Conservation (phyloP, 2,113 vertebrate species). For the Reinhardtius hippoglossoides region DNA sequence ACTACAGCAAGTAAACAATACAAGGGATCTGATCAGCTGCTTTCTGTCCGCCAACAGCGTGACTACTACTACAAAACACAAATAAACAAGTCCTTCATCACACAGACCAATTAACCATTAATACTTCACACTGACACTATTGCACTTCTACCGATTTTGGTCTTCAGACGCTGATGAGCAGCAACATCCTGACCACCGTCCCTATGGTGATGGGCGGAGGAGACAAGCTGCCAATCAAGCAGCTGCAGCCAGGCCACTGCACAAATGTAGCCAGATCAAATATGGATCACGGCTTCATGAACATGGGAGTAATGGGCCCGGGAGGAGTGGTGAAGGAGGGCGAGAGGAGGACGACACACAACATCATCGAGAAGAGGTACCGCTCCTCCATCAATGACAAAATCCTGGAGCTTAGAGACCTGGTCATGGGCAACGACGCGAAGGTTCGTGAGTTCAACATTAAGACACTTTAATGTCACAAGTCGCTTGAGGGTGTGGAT, state of each 20-base stretch:
- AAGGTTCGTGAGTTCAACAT: constrained; percentile 80
- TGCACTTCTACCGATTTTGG: neutral
- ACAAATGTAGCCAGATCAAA: constrained; percentile 79
- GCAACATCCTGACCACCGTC: constrained; percentile 96
- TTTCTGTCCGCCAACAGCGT: too few relatives aligned
- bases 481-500: neutral
- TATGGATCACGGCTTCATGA: constrained; percentile 73
- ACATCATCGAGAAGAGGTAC: constrained; percentile 99
- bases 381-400: constrained; percentile 98
- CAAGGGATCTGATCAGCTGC: too few relatives aligned
- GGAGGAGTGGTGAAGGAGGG: constrained; percentile 91
- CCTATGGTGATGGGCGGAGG: constrained; percentile 95
- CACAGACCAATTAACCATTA: neutral
- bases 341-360: constrained; percentile 96
- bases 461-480: neutral
- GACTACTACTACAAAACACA: too few relatives aligned
- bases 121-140: neutral
- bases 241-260: constrained; percentile 85
- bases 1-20: too few relatives aligned
- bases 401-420: constrained; percentile 95
- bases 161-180: constrained; percentile 91
- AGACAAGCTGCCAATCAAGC: constrained; percentile 97
- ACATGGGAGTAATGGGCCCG: constrained; percentile 77
- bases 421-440: constrained; percentile 96
- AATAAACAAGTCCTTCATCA: too few relatives aligned